Evolutionary conservation across 2,888 invertebrate species (phyloP).

Genomic region (Vannuccia rotundouncinata): DNA sequence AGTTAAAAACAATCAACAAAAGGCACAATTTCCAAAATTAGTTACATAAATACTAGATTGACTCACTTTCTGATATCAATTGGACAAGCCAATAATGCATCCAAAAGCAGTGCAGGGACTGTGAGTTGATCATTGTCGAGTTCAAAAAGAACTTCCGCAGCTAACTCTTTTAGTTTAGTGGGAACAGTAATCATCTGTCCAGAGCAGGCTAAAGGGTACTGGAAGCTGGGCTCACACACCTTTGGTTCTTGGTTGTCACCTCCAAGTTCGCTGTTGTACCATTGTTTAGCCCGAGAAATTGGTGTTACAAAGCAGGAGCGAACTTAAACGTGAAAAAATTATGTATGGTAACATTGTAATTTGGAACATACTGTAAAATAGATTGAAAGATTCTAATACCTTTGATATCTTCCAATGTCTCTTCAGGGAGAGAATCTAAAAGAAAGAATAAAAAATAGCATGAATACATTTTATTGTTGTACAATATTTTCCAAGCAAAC

Average conservation of each 20-base stretch:
- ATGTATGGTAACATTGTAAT: not conserved
- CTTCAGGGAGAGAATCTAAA: constrained; percentile 45
- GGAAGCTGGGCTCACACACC: constrained; percentile 25
- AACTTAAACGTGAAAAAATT: constrained; percentile 56
- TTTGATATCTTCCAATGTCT: constrained; percentile 70
- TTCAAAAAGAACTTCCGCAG: constrained; percentile 76
- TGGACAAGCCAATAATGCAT: constrained; percentile 63
- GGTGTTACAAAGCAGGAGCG: constrained; percentile 80
- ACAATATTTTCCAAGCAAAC: too few relatives aligned
- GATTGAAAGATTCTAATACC: constrained; percentile 52
- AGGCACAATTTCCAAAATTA: not conserved
- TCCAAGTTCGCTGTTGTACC: constrained; percentile 12
- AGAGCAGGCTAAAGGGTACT: constrained; percentile 25
- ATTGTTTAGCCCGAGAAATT: constrained; percentile 63
- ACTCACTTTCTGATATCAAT: constrained; percentile 33
- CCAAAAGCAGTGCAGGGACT: constrained; percentile 74
- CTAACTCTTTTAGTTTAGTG: constrained; percentile 64
- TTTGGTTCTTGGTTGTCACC: constrained; percentile 27
- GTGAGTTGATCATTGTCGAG: constrained; percentile 74
- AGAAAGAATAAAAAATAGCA: not conserved
- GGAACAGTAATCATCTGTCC: constrained; percentile 30
- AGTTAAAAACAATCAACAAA: not conserved
- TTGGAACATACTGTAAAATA: not conserved
- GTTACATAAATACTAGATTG: not conserved
- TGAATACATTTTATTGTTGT: too few relatives aligned